phyloP scores from a whole-genome alignment of 2,888 invertebrate genomes.

The Nephrotoma guestfalica region DNA sequence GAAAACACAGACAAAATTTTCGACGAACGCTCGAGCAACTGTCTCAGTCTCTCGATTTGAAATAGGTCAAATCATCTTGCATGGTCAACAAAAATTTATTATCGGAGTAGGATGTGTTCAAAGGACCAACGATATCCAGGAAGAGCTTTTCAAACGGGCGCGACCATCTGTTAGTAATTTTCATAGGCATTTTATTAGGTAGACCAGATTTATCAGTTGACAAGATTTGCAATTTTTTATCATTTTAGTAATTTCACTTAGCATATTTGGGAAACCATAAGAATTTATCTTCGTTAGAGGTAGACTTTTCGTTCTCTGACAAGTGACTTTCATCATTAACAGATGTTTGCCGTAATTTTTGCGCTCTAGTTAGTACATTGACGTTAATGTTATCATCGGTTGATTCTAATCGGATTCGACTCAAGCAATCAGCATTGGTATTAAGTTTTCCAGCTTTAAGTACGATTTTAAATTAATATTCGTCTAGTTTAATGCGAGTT shows the following conservation, averaged over 20 bases:
- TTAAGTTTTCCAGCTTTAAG: neutral
- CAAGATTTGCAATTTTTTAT: neutral
- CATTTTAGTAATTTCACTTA: neutral
- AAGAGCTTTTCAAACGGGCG: neutral
- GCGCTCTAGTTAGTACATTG: too few species aligned
- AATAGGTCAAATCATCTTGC: too few species aligned
- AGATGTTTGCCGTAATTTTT: neutral
- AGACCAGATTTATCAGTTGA: neutral
- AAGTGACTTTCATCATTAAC: neutral
- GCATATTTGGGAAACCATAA: neutral
- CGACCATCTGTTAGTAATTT: neutral
- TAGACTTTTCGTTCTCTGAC: neutral
- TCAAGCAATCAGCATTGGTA: neutral
- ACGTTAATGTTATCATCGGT: neutral
- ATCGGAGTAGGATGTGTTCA: too few species aligned
- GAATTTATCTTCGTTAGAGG: neutral
- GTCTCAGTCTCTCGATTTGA: too few species aligned
- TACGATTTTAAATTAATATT: too few species aligned
- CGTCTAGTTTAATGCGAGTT: too few species aligned
- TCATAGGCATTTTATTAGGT: neutral
- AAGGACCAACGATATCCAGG: too few species aligned
- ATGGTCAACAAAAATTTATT: too few species aligned
- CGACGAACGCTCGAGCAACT: too few species aligned
- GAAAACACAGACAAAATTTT: too few species aligned
- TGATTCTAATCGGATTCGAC: neutral